Evolutionary conservation across 2,888 invertebrate species (phyloP).

Genomic region (Dicranocentrus wangi): DNA sequence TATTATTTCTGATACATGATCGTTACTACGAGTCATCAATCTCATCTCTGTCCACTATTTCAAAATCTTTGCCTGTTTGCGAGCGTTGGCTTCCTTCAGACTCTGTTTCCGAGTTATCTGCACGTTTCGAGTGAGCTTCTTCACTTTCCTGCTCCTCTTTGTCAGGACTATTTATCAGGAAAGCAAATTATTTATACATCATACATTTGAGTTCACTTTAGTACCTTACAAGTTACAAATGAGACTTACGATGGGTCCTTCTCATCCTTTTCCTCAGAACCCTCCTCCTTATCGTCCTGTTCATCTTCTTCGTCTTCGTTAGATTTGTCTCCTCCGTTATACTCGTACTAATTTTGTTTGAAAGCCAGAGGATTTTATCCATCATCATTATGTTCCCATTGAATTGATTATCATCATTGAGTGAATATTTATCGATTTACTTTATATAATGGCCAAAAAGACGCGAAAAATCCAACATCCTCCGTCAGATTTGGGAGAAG

Average conservation of each 20-base stretch:
- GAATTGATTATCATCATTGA: neutral
- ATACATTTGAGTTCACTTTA: no score
- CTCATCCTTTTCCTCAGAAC: conserved; percentile 42
- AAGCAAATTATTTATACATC: neutral
- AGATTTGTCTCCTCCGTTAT: conserved; percentile 79
- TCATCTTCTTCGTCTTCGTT: conserved; percentile 79
- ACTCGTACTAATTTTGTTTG: conserved; percentile 81
- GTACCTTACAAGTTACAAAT: neutral
- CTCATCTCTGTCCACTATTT: conserved; percentile 83
- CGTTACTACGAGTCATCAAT: conserved; percentile 73
- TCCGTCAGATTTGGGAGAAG: conserved; percentile 98
- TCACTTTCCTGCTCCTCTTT: conserved; percentile 32
- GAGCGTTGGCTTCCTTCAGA: conserved; percentile 85
- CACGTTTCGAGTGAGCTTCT: conserved; percentile 61
- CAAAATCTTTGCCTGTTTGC: conserved; percentile 89
- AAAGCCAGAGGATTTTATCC: neutral
- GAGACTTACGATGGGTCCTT: conserved; percentile 55
- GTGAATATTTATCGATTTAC: conserved; percentile 76
- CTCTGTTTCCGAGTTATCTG: conserved; percentile 84
- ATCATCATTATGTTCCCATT: neutral
- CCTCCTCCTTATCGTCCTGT: conserved; percentile 73
- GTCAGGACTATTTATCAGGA: conserved; percentile 7
- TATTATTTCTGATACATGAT: neutral
- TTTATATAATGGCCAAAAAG: conserved; percentile 97
- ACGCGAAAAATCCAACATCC: conserved; percentile 98